A percentile compares a stretch with the other conserved stretches of the same genome.
These are phyloP conservation scores for Sitodiplosis mosellana DNA, from an alignment of 1,140 invertebrate genomes.

Conservation along the genomic window DNA sequence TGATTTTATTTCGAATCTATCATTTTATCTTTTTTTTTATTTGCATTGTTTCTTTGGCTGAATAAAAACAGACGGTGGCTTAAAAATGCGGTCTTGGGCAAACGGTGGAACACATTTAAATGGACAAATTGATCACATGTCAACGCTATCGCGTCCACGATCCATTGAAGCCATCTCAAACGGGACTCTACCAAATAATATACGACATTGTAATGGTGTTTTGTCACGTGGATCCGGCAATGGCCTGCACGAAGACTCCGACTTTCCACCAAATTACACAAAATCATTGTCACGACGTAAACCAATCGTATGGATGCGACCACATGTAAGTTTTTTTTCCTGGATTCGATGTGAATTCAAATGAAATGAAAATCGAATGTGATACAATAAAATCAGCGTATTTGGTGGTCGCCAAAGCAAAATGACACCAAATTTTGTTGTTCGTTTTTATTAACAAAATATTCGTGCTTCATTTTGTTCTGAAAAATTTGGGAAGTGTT, in stretches of 20 bases:
- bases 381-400: too few species aligned
- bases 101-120: not conserved
- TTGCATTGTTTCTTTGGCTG: too few species aligned
- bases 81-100: too few species aligned
- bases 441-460: too few species aligned
- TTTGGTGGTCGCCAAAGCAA: too few species aligned
- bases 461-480: not conserved
- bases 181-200: constrained; percentile 1
- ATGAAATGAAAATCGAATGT: too few species aligned
- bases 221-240: not conserved
- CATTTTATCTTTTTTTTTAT: too few species aligned
- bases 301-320: constrained; percentile 3
- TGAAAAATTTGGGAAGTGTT: not conserved
- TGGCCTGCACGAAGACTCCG: constrained; percentile 4
- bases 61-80: too few species aligned
- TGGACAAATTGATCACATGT: not conserved
- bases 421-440: too few species aligned
- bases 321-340: constrained; percentile 1
- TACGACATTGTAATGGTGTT: not conserved
- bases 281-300: constrained; percentile 2
- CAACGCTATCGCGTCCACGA: constrained; percentile 1
- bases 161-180: constrained; percentile 1
- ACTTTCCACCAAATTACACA: constrained; percentile 1
- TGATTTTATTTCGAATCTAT: too few species aligned
- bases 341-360: not conserved